Conservation (phyloP, 2,888 invertebrate genomes). For the Sinelater perroti region DNA sequence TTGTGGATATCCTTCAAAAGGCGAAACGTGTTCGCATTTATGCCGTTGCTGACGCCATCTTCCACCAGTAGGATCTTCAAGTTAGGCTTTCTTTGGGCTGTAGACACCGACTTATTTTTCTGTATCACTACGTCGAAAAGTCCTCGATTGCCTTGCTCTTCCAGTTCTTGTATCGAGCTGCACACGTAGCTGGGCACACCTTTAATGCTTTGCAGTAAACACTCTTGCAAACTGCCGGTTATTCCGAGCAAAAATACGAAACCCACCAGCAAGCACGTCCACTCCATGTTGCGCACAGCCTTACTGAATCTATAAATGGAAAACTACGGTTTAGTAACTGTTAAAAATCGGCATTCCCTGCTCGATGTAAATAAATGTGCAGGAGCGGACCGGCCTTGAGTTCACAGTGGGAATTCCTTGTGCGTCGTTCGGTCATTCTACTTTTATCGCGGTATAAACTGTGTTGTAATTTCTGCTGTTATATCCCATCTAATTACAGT, state of each 20-base stretch:
- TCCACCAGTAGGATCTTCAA: conserved; percentile 4
- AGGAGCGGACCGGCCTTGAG: not conserved
- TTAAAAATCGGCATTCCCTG: too few species aligned
- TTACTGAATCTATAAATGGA: not conserved
- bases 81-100: not conserved
- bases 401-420: not conserved
- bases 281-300: not conserved
- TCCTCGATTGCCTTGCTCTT: conserved; percentile 4
- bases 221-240: conserved; percentile 11
- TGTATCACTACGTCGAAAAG: conserved; percentile 16
- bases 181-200: conserved; percentile 13
- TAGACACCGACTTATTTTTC: not conserved
- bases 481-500: too few species aligned
- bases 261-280: not conserved
- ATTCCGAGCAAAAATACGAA: conserved; percentile 29
- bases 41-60: not conserved
- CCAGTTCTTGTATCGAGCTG: conserved; percentile 17
- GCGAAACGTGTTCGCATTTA: not conserved
- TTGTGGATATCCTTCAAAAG: not conserved
- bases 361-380: not conserved
- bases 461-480: not conserved
- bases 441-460: too few species aligned
- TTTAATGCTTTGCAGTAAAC: not conserved
- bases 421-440: too few species aligned
- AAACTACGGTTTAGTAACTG: not conserved